Percentiles rank a stretch among this genome's conserved stretches.
These are phyloP conservation scores for Clarias magur DNA, from an alignment of 2,113 vertebrate genomes.

Conservation along the genomic window DNA sequence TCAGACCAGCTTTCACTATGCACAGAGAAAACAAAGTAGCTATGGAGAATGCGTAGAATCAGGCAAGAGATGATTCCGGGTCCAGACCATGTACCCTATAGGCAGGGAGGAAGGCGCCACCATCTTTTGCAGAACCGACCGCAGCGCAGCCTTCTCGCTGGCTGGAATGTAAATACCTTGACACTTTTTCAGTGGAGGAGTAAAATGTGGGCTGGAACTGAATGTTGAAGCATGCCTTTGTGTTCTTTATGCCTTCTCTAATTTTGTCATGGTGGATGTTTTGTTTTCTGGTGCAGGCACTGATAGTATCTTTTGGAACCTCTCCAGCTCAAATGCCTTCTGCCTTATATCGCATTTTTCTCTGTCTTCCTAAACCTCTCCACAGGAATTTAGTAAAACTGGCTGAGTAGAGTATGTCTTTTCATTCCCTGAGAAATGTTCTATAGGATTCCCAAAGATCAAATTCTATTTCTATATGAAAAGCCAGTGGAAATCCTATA, in stretches of 20 bases:
- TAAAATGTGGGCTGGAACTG: conserved; percentile 7
- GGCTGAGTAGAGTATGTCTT: conserved; percentile 19
- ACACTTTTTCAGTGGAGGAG: conserved; percentile 30
- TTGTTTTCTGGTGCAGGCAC: conserved; percentile 38
- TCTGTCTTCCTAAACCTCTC: conserved; percentile 10
- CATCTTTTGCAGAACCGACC: conserved; percentile 41
- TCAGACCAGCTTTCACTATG: conserved; percentile 43
- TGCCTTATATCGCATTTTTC: not conserved
- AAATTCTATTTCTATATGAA: no score
- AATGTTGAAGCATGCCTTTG: conserved; percentile 37
- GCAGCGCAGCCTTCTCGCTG: conserved; percentile 34
- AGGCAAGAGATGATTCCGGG: not conserved
- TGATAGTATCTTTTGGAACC: conserved; percentile 51
- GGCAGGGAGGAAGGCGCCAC: conserved; percentile 35
- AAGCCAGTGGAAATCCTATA: no score
- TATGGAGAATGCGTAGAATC: conserved; percentile 24
- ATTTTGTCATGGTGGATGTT: conserved; percentile 44
- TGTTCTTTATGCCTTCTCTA: conserved; percentile 39
- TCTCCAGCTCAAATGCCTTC: conserved; percentile 34
- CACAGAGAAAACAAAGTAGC: conserved; percentile 38
- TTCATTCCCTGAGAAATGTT: conserved; percentile 10
- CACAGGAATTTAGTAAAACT: conserved; percentile 38
- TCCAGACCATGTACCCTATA: conserved; percentile 40
- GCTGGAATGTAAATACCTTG: conserved; percentile 60
- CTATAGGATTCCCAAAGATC: no score